Percentiles rank a stretch among this genome's conserved stretches.
Conservation (phyloP, 2,797 vertebrate species). For the Eulemur coronatus region DNA sequence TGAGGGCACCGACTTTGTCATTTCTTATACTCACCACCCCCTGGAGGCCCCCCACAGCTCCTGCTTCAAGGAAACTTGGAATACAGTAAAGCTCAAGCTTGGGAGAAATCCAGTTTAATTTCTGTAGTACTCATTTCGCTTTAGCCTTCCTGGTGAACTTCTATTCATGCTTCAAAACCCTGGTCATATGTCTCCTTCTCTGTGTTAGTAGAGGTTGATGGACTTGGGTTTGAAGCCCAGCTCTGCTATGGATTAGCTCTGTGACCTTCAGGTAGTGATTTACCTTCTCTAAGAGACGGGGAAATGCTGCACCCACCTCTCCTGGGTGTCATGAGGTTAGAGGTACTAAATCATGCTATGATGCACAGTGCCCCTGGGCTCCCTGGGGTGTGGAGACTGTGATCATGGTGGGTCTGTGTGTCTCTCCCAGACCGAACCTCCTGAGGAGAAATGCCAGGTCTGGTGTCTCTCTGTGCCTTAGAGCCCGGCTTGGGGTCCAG, state of each 20-base stretch:
- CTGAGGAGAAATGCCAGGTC: not conserved
- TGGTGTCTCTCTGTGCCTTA: not conserved
- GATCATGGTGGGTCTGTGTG: not conserved
- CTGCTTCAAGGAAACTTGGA: not conserved
- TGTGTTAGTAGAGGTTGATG: not conserved
- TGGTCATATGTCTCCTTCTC: slow-evolving; percentile 4
- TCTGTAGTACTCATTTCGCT: not conserved
- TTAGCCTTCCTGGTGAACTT: not conserved
- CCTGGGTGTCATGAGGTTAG: not conserved
- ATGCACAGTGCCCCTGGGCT: not conserved
- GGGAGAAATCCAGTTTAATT: not conserved
- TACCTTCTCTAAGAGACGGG: not conserved
- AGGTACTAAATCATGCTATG: not conserved
- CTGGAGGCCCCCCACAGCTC: not conserved
- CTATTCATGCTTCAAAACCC: slow-evolving; percentile 29
- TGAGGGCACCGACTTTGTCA: not conserved
- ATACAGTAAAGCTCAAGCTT: not conserved
- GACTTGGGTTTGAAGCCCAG: not conserved
- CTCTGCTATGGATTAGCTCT: not conserved
- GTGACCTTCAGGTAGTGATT: not conserved
- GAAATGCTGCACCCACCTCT: not conserved
- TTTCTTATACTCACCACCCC: not conserved
- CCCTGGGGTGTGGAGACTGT: not conserved
- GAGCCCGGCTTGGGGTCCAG: not conserved
- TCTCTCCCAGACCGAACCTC: not conserved